Percentiles rank a stretch among this genome's conserved stretches.
phyloP scores from a whole-genome alignment of 2,113 vertebrate species.

The Puffinus mauretanicus region DNA sequence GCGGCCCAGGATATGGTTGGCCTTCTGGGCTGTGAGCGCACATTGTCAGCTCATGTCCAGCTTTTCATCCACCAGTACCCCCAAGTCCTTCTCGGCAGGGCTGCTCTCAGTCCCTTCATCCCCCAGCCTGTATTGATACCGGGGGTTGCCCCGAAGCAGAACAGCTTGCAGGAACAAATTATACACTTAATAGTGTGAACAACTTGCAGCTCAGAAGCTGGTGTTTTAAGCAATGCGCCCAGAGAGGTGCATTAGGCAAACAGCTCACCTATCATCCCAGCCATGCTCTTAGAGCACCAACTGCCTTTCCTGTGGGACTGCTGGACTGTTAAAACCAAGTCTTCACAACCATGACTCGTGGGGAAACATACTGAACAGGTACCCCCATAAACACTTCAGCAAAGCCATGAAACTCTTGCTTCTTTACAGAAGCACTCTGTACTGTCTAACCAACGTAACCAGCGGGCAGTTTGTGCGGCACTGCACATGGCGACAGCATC shows the following conservation, averaged over 20 bases:
- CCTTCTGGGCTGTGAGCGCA: background rate
- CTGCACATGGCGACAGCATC: fast-evolving
- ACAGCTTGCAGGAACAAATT: background rate
- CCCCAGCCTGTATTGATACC: background rate
- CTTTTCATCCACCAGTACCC: background rate
- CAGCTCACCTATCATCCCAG: background rate
- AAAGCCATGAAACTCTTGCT: background rate
- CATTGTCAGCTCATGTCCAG: background rate
- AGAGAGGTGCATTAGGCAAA: background rate
- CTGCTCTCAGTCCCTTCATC: background rate
- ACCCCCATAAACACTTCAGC: background rate
- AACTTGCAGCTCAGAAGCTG: background rate
- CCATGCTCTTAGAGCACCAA: background rate
- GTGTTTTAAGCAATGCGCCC: background rate
- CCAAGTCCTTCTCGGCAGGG: background rate
- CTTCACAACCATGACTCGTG: background rate
- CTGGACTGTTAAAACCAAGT: background rate
- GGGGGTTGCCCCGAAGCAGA: background rate
- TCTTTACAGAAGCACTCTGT: background rate
- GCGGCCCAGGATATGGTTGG: background rate
- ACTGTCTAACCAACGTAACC: background rate
- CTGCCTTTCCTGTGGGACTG: background rate
- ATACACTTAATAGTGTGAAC: background rate
- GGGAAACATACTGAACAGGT: background rate
- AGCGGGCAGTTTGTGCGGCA: fast-evolving